phyloP scores from a whole-genome alignment of 2,888 invertebrate genomes.

The Diplazon laetatorius region DNA sequence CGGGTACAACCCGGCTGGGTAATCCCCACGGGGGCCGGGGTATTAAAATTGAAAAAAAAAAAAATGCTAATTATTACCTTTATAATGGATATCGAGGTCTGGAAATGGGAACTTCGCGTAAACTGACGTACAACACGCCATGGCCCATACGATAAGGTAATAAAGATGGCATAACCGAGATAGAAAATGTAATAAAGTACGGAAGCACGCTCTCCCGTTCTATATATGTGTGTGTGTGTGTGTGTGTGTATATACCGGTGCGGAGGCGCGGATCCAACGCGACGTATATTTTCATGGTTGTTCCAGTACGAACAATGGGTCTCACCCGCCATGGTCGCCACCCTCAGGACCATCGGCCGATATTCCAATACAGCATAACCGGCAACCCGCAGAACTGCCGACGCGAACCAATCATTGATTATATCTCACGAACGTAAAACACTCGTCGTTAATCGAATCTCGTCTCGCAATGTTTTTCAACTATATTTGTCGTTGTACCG shows the following conservation, averaged over 20 bases:
- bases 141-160: slow-evolving; percentile 73
- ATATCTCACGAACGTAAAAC: slow-evolving; percentile 44
- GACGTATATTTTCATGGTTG: slow-evolving; percentile 42
- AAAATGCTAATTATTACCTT: slow-evolving; percentile 75
- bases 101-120: slow-evolving; percentile 68
- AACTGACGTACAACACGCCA: slow-evolving; percentile 74
- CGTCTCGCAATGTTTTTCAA: slow-evolving; percentile 45
- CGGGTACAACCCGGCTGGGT: slow-evolving; percentile 8
- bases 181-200: slow-evolving; percentile 75
- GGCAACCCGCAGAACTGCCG: not conserved
- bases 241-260: not conserved
- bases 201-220: slow-evolving; percentile 43
- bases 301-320: slow-evolving; percentile 27
- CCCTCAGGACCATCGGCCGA: slow-evolving; percentile 1
- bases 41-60: slow-evolving; percentile 76
- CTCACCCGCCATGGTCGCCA: not conserved
- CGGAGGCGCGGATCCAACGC: slow-evolving; percentile 19
- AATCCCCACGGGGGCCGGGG: slow-evolving; percentile 52
- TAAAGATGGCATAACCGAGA: slow-evolving; percentile 77
- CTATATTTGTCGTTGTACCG: slow-evolving; percentile 22
- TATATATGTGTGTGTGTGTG: too few species aligned
- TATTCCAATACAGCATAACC: slow-evolving; percentile 10
- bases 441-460: slow-evolving; percentile 55
- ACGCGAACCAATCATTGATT: slow-evolving; percentile 29
- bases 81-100: slow-evolving; percentile 70